A percentile compares a stretch with the other conserved stretches of the same genome.
Evolutionary conservation across 2,888 invertebrate genomes (phyloP).

Genomic region (Cephus pulcher): DNA sequence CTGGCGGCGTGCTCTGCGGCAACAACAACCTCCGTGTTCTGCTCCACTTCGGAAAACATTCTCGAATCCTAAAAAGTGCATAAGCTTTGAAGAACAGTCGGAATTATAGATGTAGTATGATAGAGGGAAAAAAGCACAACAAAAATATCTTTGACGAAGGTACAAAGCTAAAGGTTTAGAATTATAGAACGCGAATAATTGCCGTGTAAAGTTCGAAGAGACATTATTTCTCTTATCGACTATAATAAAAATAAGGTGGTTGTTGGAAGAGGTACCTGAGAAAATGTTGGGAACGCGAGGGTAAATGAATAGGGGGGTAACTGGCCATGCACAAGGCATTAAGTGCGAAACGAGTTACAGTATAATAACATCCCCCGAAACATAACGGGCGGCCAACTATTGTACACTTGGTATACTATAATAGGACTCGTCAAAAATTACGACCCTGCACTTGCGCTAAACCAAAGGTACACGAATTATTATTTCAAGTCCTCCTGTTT

Average conservation of each 20-base stretch:
- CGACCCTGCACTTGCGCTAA: not conserved
- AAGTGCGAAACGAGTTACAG: not conserved
- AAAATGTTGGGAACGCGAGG: not conserved
- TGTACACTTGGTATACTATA: not conserved
- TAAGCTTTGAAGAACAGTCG: not conserved
- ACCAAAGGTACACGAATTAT: not conserved
- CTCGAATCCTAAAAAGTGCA: not conserved
- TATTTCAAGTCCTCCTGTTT: not conserved
- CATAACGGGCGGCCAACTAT: not conserved
- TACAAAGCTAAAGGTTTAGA: not conserved
- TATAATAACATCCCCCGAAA: not conserved
- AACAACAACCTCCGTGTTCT: not conserved
- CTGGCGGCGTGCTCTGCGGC: not conserved
- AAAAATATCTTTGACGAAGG: not conserved
- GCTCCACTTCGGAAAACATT: not conserved
- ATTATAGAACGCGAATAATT: not conserved
- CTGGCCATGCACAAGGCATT: not conserved
- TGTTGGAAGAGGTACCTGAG: not conserved
- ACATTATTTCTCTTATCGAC: not conserved
- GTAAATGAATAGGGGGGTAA: not conserved
- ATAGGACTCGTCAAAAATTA: not conserved
- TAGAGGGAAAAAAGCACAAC: too few relatives aligned
- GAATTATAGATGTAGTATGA: not conserved
- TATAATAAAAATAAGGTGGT: not conserved
- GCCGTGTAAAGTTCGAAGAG: not conserved